Evolutionary conservation across 2,888 invertebrate species (phyloP).

Genomic region (Trissoscelio sp.): DNA sequence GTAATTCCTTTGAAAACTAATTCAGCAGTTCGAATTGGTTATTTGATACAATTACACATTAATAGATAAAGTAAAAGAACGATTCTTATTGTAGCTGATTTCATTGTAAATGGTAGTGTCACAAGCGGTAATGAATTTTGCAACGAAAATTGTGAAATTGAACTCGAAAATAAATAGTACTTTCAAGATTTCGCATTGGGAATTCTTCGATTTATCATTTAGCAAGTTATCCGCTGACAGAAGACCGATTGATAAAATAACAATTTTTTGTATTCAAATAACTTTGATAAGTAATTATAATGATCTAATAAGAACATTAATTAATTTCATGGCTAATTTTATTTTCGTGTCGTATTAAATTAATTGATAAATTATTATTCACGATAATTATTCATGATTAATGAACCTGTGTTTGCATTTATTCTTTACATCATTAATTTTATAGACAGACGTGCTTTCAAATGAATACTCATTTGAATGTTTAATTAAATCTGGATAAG

Average conservation of each 20-base stretch:
- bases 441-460: background rate
- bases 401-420: background rate
- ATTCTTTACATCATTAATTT: background rate
- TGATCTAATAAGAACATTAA: too few relatives aligned
- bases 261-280: too few relatives aligned
- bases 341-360: background rate
- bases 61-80: background rate
- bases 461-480: background rate
- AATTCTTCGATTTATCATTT: constrained; percentile 10
- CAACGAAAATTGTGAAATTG: background rate
- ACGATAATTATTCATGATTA: too few relatives aligned
- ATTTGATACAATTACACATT: background rate
- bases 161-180: background rate
- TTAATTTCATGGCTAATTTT: background rate
- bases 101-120: constrained; percentile 8
- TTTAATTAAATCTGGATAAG: background rate
- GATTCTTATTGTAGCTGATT: constrained; percentile 8
- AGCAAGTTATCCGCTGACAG: background rate
- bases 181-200: background rate
- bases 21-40: constrained; percentile 6
- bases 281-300: too few relatives aligned
- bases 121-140: background rate
- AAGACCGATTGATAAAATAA: background rate
- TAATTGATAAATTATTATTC: background rate
- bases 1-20: background rate